A percentile compares a stretch with the other conserved stretches of the same genome.
These are phyloP conservation scores for Equus przewalskii DNA, from an alignment of 2,113 vertebrate genomes.

Conservation along the genomic window DNA sequence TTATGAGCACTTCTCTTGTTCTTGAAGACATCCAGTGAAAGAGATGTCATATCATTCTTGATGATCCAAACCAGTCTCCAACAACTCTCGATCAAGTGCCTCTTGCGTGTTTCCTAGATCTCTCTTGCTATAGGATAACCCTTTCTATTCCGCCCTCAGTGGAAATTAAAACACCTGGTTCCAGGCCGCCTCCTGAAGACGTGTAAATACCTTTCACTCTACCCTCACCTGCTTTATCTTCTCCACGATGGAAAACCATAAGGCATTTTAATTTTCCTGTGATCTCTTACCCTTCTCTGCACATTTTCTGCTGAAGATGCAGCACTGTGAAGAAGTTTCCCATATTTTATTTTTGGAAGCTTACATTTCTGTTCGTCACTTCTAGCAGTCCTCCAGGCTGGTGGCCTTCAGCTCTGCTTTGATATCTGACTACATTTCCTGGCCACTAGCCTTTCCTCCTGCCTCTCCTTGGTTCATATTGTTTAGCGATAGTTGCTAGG, in stretches of 20 bases:
- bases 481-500: neutral
- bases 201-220: neutral
- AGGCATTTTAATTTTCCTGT: neutral
- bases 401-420: neutral
- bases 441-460: neutral
- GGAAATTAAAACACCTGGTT: slow-evolving; percentile 18
- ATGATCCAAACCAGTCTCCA: neutral
- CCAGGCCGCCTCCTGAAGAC: neutral
- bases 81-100: neutral
- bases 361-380: neutral
- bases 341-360: neutral
- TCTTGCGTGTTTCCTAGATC: neutral
- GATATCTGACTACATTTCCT: slow-evolving; percentile 15
- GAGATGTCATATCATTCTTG: neutral
- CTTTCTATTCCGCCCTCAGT: neutral
- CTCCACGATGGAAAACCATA: neutral
- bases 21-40: neutral
- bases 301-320: neutral
- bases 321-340: neutral
- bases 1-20: neutral
- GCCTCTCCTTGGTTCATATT: neutral
- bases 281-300: neutral
- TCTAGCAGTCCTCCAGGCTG: neutral
- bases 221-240: neutral
- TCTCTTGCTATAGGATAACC: neutral